Evolutionary conservation across 2,797 vertebrate genomes (phyloP).

Genomic region (Chanos chanos): DNA sequence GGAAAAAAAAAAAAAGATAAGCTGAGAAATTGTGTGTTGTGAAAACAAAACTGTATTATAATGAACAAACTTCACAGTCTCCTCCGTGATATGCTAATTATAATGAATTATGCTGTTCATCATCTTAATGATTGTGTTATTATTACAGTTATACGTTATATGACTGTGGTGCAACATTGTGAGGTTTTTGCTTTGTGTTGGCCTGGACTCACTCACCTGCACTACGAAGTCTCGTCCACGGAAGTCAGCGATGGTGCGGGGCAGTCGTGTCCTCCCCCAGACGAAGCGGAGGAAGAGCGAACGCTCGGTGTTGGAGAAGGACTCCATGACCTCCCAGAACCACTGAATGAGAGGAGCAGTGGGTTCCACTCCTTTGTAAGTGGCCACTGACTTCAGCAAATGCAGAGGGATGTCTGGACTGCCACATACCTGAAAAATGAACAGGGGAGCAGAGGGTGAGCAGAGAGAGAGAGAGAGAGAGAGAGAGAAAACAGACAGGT

Average conservation of each 20-base stretch:
- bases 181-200: neutral
- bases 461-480: neutral
- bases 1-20: too few relatives aligned
- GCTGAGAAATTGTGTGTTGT: too few relatives aligned
- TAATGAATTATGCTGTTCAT: too few relatives aligned
- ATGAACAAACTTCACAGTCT: too few relatives aligned
- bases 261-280: conserved; percentile 94
- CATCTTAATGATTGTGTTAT: too few relatives aligned
- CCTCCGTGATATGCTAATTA: too few relatives aligned
- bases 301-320: conserved; percentile 96
- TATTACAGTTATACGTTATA: too few relatives aligned
- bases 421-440: conserved; percentile 83
- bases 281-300: conserved; percentile 96
- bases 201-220: conserved; percentile 78
- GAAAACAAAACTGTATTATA: too few relatives aligned
- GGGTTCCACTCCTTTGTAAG: conserved; percentile 94
- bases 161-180: neutral
- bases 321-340: conserved; percentile 99
- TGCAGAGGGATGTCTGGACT: conserved; percentile 98
- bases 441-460: neutral
- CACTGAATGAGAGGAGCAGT: conserved; percentile 90
- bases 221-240: conserved; percentile 97
- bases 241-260: conserved; percentile 96
- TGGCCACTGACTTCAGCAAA: conserved; percentile 95
- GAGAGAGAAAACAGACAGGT: neutral